Base-by-base conservation (phyloP, 2,797 vertebrate species). In the Poecile montanus region DNA sequence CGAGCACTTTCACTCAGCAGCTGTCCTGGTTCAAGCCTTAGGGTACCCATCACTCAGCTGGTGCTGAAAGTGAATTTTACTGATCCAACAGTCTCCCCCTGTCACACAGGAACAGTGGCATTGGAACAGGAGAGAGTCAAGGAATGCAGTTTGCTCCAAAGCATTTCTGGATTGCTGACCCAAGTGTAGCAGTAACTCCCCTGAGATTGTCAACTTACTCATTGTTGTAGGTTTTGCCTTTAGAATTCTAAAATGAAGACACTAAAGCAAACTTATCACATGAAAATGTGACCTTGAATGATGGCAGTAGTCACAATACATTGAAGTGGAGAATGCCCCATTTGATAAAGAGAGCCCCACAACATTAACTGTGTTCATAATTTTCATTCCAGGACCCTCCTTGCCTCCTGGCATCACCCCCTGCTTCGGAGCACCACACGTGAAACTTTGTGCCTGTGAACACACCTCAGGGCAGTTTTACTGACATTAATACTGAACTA, bases 241-340 rank as follows among this genome's bases (percentile, higher is more conserved):
- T 32, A 60, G 42, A 70, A 58, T 42, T 51, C 40, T n/a, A 73
- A 42, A 84, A 38, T 12, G 6, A 76, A 58, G 21, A 50, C 36
- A 26, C 45, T 61, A 30, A 68, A 93, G 38, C 27, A 30, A 74
- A 66, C 13, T 17, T 25, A 32, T 19, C 22, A 19, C 6, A 9
- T 32, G 26, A 58, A 71, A 72, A 34, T 4, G 30, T 45, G 27
- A 68, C 76, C 16, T 61, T 47, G 40, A 89, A 47, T 11, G 17
- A 25, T 8, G 23, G 7, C 58, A 29, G 23, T 3, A 58, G 29
- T 15, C 47, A 7, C 40, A 79, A 47, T 14, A 45, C 53, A 54
- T 0, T 2, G 0, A 66, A 65, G 25, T 21, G 23, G 10, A 65
- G 17, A n/a, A 10, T 40, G 30, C 13, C 34, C 22, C 30, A 20